Base-by-base conservation (phyloP, 2,797 vertebrate genomes). In the Pseudocheirus occidentalis region DNA sequence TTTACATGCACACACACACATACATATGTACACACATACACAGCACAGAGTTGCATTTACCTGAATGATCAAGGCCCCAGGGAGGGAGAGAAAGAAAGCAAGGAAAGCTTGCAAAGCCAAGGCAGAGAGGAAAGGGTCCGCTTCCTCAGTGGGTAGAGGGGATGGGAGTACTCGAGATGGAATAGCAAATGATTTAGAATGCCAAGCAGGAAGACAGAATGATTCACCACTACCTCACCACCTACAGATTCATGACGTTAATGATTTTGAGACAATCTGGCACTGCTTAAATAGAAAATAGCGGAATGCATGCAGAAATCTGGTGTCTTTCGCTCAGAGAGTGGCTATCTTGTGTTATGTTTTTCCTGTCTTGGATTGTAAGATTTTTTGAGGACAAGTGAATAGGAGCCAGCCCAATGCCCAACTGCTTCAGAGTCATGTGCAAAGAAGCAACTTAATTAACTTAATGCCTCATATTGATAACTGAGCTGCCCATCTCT, bases 181-280 rank as follows among this genome's bases (percentile, higher is more conserved):
- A 46, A 81, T 24, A 81, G 73, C 73, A 46, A 46, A 81, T 81
- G 73, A 24, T 81, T 81, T 81, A 24, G 73, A 81, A 81, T 81
- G 21, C 73, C 73, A 46, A 81, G 73, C 73, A 81, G 73, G 73
- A 46, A 81, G 73, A 81, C 0, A 3, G 73, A 81, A 81, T 81
- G 73, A 81, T 81, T 81, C 73, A 81, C 73, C 34, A 9, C 1
- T 13, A 52, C 0, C 2, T 16, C 73, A 81, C 73, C 73, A 81
- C 92, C 56, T 24, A 52, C 59, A 34, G 50, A n/a, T 29, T 73
- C 9, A 27, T 50, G 90, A 46, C 14, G 53, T 46, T 29, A 12
- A 0, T 53, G 9, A n/a, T 54, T 57, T 0, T 0, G 1, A 24
- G 34, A n/a, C n/a, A 1, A 1, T 5, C 3, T 2, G 21, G 16